phyloP scores from a whole-genome alignment of 1,140 invertebrate genomes.

The Babylonia areolata region DNA sequence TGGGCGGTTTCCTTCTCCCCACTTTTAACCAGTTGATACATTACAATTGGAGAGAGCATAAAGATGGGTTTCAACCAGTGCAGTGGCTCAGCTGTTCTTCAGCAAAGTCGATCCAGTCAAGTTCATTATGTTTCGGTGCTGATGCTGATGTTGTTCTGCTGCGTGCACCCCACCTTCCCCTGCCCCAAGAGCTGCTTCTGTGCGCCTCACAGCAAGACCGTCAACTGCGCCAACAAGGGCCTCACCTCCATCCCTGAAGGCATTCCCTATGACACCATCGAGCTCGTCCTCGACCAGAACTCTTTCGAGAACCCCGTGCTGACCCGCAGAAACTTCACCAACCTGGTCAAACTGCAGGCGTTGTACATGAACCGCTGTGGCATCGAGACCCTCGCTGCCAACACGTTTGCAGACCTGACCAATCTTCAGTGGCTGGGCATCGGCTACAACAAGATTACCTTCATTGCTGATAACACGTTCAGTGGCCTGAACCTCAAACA shows the following conservation, averaged over 20 bases:
- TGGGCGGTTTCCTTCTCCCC: too few relatives aligned
- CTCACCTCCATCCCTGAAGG: slow-evolving; percentile 68
- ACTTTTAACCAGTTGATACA: not conserved
- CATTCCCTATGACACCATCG: slow-evolving; percentile 68
- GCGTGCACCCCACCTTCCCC: slow-evolving; percentile 38
- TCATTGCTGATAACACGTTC: slow-evolving; percentile 71
- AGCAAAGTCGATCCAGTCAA: too few relatives aligned
- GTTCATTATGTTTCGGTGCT: not conserved
- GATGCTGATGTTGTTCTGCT: slow-evolving; percentile 23
- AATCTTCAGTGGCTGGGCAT: slow-evolving; percentile 73
- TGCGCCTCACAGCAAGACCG: slow-evolving; percentile 67
- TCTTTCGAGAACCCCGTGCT: slow-evolving; percentile 63
- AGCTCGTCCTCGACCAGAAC: slow-evolving; percentile 73
- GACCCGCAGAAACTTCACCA: slow-evolving; percentile 65
- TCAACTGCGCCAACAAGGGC: slow-evolving; percentile 69
- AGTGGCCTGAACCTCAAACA: slow-evolving; percentile 70
- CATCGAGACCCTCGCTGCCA: slow-evolving; percentile 70
- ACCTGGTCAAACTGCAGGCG: slow-evolving; percentile 64
- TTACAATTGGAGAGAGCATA: not conserved
- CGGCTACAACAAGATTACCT: slow-evolving; percentile 71
- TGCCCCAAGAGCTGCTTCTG: slow-evolving; percentile 74
- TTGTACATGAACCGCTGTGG: slow-evolving; percentile 73
- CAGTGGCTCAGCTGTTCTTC: not conserved
- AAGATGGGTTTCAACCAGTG: not conserved
- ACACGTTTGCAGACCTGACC: slow-evolving; percentile 69